These are phyloP conservation scores for Aurelia sp. DNA, from an alignment of 30 jellyfish, hydroid and myxozoan species.

Conservation along the genomic window DNA sequence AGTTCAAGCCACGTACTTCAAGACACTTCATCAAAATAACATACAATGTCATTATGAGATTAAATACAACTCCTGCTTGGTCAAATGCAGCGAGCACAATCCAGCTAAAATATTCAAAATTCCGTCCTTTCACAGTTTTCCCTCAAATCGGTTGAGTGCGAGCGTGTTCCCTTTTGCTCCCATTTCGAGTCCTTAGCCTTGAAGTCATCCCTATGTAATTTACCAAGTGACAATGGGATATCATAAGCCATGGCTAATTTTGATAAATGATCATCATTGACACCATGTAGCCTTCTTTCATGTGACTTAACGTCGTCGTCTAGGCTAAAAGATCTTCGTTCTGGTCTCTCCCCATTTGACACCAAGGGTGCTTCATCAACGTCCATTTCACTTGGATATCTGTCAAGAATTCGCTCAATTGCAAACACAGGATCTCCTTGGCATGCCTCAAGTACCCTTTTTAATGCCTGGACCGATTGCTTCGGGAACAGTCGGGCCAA, in stretches of 20 bases:
- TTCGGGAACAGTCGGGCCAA: conserved; percentile 90
- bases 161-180: conserved; percentile 54
- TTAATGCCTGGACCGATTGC: conserved; percentile 70
- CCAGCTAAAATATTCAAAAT: conserved; percentile 6
- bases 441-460: conserved; percentile 77
- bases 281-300: conserved; percentile 65
- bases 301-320: conserved; percentile 39
- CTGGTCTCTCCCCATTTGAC: conserved; percentile 40
- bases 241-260: conserved; percentile 95
- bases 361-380: conserved; percentile 47
- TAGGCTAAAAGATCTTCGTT: conserved; percentile 19
- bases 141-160: conserved; percentile 40
- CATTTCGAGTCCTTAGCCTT: conserved; percentile 47
- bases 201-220: conserved; percentile 45
- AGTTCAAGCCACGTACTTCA: too few species aligned
- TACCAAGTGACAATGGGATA: conserved; percentile 77
- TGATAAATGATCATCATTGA: conserved; percentile 92
- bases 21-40: too few species aligned
- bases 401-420: conserved; percentile 87
- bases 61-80: too few species aligned
- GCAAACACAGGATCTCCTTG: conserved; percentile 96
- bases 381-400: conserved; percentile 79
- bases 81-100: too few species aligned
- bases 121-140: conserved; percentile 61
- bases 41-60: too few species aligned